Evolutionary conservation across 2,113 vertebrate species (phyloP).

Genomic region (Girardinichthys multiradiatus): DNA sequence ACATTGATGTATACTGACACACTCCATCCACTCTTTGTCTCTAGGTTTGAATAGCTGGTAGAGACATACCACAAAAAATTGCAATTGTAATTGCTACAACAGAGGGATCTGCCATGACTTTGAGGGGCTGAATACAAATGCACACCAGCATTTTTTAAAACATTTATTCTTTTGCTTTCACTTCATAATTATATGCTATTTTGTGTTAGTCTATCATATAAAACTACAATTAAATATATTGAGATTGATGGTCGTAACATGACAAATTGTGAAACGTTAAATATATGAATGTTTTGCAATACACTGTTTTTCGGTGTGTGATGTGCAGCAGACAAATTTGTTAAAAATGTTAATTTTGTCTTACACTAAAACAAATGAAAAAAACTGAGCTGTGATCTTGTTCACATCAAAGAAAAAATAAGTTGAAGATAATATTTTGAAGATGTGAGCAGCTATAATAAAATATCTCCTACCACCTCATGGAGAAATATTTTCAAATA

Average conservation of each 20-base stretch:
- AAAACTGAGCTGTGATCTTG: background rate
- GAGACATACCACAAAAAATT: background rate
- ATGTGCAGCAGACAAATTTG: too few relatives aligned
- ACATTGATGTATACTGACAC: background rate
- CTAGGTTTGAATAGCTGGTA: too few relatives aligned
- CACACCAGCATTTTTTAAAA: background rate
- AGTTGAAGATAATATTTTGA: background rate
- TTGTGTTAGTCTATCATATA: background rate
- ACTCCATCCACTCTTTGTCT: background rate
- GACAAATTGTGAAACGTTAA: background rate
- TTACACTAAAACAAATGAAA: background rate
- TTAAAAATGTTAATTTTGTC: background rate
- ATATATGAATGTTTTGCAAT: background rate
- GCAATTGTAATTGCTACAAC: too few relatives aligned
- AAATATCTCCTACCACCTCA: constrained; percentile 9
- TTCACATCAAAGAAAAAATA: background rate
- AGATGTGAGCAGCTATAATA: background rate
- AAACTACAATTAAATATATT: background rate
- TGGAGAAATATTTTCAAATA: constrained; percentile 3
- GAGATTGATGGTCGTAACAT: background rate
- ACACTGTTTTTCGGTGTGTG: too few relatives aligned
- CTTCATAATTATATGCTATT: background rate
- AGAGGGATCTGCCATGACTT: too few relatives aligned
- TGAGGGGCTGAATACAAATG: background rate
- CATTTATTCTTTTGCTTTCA: background rate